Percentiles rank a stretch among this genome's conserved stretches.
Conservation (phyloP, 2,888 invertebrate genomes). For the Stomorhina lunata region DNA sequence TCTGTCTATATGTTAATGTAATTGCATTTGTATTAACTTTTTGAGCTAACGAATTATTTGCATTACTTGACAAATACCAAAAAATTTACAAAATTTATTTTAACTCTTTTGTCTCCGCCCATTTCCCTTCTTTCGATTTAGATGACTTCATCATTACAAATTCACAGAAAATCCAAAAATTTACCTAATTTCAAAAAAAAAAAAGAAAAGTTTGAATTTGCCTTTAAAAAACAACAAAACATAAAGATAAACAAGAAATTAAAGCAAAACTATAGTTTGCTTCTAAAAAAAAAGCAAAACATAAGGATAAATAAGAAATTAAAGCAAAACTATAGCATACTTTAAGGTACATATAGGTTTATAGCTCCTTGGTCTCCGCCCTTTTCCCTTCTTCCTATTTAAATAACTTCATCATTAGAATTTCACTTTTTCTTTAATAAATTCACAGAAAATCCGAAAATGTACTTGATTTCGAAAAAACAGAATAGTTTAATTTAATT, state of each 20-base stretch:
- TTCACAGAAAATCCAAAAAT: background rate
- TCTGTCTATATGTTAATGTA: slow-evolving; percentile 45
- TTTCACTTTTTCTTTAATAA: no score
- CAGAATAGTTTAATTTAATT: background rate
- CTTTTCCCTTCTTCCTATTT: background rate
- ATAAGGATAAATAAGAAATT: background rate
- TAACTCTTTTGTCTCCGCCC: background rate
- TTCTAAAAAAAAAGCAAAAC: no score
- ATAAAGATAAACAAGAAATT: background rate
- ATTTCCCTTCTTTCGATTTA: no score
- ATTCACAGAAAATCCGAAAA: background rate
- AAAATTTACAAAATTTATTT: background rate
- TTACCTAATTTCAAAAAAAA: background rate
- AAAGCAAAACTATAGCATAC: background rate
- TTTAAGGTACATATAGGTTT: background rate
- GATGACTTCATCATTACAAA: background rate
- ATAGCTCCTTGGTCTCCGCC: background rate
- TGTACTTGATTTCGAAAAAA: background rate
- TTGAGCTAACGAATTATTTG: slow-evolving; percentile 52
- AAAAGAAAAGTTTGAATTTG: background rate
- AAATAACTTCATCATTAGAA: background rate
- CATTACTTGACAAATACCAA: background rate
- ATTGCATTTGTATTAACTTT: slow-evolving; percentile 62
- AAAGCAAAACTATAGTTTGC: background rate
- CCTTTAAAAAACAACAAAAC: no score